These are phyloP conservation scores for Drosophila kuntzei DNA, from an alignment of 2,888 invertebrate species.

Conservation along the genomic window DNA sequence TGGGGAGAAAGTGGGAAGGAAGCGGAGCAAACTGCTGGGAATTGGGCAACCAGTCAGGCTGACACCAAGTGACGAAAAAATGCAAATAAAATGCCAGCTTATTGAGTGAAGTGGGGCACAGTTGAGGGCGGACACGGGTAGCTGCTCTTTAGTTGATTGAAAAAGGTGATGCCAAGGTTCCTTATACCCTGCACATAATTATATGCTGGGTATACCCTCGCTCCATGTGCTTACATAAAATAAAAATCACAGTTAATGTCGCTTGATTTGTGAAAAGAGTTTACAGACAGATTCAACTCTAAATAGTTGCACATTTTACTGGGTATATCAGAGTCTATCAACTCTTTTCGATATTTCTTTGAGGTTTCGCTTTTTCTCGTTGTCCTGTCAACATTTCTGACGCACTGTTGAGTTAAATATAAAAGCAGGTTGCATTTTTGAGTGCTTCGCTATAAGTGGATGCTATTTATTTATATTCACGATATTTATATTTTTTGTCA, in stretches of 20 bases:
- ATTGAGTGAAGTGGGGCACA: constrained; percentile 51
- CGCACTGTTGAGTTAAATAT: constrained; percentile 12
- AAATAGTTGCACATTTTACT: not conserved
- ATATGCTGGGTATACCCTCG: not conserved
- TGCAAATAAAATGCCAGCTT: constrained; percentile 80
- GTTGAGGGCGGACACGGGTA: constrained; percentile 27
- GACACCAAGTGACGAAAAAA: constrained; percentile 71
- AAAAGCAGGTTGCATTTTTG: constrained; percentile 22
- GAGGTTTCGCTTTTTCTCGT: constrained; percentile 5
- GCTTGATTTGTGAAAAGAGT: no score
- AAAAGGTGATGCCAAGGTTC: constrained; percentile 69
- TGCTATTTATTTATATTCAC: constrained; percentile 32
- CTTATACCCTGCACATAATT: constrained; percentile 2
- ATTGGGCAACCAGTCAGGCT: constrained; percentile 55
- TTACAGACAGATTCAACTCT: not conserved
- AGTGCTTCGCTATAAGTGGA: constrained; percentile 22
- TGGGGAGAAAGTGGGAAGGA: not conserved
- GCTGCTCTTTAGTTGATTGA: constrained; percentile 74
- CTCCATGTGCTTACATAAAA: no score
- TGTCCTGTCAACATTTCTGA: constrained; percentile 18
- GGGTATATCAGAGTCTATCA: not conserved
- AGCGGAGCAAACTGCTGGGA: constrained; percentile 33
- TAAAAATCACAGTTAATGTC: no score
- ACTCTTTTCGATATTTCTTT: not conserved
- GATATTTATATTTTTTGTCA: constrained; percentile 15